These are phyloP conservation scores for Diacarnus erythraeanus DNA, from an alignment of 37 sponge, comb jelly and placozoan genomes.

Conservation along the genomic window DNA sequence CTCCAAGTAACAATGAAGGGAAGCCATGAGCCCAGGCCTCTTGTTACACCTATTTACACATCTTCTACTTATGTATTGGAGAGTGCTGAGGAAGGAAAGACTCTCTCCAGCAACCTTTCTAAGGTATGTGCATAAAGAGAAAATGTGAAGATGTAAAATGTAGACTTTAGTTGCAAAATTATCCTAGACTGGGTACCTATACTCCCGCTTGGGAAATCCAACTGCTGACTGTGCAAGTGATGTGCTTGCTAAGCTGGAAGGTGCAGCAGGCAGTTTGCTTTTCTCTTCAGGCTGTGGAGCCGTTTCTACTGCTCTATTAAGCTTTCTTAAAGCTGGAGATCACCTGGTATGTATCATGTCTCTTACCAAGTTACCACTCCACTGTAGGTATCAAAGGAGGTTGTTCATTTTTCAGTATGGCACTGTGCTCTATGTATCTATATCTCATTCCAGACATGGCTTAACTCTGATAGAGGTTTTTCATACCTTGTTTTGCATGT, in stretches of 20 bases:
- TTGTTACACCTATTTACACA: slow-evolving; percentile 32
- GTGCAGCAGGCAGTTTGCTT: slow-evolving; percentile 52
- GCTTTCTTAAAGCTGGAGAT: slow-evolving; percentile 59
- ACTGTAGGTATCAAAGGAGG: neutral
- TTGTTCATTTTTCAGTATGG: too few species aligned
- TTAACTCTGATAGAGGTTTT: too few species aligned
- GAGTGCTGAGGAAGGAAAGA: slow-evolving; percentile 23
- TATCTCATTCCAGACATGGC: too few species aligned
- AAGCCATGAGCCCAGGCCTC: slow-evolving; percentile 27
- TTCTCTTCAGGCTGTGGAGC: slow-evolving; percentile 67
- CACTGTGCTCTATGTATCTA: too few species aligned
- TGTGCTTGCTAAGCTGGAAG: slow-evolving; percentile 36
- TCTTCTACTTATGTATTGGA: slow-evolving; percentile 35
- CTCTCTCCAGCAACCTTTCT: neutral
- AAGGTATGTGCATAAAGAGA: neutral
- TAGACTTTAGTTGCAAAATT: neutral
- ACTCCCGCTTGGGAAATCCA: slow-evolving; percentile 61
- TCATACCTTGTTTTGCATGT: too few species aligned
- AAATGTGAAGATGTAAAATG: too few species aligned
- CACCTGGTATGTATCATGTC: slow-evolving; percentile 31
- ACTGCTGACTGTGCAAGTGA: slow-evolving; percentile 47
- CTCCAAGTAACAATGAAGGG: slow-evolving; percentile 2
- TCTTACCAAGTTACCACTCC: too few species aligned
- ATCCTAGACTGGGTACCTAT: slow-evolving; percentile 52
- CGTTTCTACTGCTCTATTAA: slow-evolving; percentile 27